Evolutionary conservation across 2,797 vertebrate species (phyloP), one percentile per base, ranked within the genome.

Genomic region (Lacerta viridis): DNA sequence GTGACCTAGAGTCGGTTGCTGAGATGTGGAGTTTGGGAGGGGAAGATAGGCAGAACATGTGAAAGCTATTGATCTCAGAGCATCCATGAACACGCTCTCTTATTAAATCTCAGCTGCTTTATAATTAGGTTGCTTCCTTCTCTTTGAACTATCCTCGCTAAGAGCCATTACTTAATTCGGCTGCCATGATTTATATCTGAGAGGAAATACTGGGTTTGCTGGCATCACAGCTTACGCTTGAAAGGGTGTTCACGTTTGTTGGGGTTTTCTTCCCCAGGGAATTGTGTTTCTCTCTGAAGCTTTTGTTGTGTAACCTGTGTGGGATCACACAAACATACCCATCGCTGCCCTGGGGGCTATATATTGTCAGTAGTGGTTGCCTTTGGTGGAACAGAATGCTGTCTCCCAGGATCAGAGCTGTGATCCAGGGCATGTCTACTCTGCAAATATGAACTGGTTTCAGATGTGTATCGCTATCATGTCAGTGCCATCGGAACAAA

Each of bases 21-120:
- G 33, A 43, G 43, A 33, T 15, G 41, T 5, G 2, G 5, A 7
- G 46, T 29, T 17, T 18, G 8, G 89, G 41, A 80, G 46, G 33
- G 90, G 68, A 90, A 82, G 88, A 80, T 2, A 69, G 2, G 18
- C 46, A 25, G 43, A 80, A 82, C 87, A 8, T 1, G 76, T 80
- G 90, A 66, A 88, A 84, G 72, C 72, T 79, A 85, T 86, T 77
- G 92, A 91, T 91, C 80, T 46, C 76, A 20, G 0, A 2, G 84
- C 84, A n/a, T 23, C 80, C 84, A 10, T 64, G 85, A 33, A 80
- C 88, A 64, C 0, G 9, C 87, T 68, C 87, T 68, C 84, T 85
- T 78, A 87, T 90, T 92, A 85, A 92, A 92, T 88, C 91, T 89
- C 76, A 72, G 87, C 86, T 90, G 89, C 87, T 87, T 91, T 43